A percentile compares a stretch with the other conserved stretches of the same genome.
These are phyloP conservation scores for Neotragus pygmaeus DNA, from an alignment of 2,113 vertebrate species.

Conservation along the genomic window DNA sequence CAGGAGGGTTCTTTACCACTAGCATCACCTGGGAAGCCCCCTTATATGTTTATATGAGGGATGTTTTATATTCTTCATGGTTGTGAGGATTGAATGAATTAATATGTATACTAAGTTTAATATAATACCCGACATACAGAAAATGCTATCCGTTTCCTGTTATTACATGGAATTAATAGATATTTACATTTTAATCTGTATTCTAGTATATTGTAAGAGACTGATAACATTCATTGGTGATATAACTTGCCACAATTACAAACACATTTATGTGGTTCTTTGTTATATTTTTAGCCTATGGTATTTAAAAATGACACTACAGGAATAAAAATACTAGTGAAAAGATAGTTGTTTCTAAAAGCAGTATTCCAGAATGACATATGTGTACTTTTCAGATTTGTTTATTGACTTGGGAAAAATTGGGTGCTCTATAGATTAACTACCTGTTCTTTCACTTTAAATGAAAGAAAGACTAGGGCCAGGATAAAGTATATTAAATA, in stretches of 20 bases:
- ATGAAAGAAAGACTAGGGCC: background rate
- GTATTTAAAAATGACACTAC: background rate
- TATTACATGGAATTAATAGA: background rate
- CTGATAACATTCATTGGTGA: background rate
- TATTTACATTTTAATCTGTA: background rate
- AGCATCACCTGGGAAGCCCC: background rate
- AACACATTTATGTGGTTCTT: background rate
- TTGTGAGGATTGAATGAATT: background rate
- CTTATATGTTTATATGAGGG: background rate
- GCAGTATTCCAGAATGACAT: background rate
- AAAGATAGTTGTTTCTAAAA: background rate
- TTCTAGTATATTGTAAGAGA: background rate
- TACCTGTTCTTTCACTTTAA: background rate
- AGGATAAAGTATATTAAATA: background rate
- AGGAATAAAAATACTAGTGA: background rate
- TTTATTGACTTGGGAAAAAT: conserved; percentile 7
- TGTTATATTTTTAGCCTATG: background rate
- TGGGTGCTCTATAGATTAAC: background rate
- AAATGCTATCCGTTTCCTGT: background rate
- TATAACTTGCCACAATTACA: background rate
- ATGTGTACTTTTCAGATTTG: background rate
- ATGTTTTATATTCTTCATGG: background rate
- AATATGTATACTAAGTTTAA: background rate
- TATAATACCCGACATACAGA: background rate
- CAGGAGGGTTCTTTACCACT: background rate